phyloP scores from a whole-genome alignment of 1,140 invertebrate genomes.

The Marisa cornuarietis region DNA sequence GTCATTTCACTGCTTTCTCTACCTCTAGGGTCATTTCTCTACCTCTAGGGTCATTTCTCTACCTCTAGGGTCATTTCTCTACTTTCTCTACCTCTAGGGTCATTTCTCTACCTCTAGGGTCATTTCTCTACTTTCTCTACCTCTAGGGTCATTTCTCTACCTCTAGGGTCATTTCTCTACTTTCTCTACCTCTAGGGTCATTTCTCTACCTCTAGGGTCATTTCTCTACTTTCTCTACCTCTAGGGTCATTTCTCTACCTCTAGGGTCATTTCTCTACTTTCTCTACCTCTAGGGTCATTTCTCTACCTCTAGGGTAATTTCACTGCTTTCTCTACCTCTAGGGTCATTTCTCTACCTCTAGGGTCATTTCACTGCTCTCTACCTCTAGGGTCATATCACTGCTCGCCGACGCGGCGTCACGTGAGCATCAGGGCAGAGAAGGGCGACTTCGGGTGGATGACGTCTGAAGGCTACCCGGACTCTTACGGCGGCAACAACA shows the following conservation, averaged over 20 bases:
- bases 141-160: slow-evolving; percentile 27
- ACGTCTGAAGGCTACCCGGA: slow-evolving; percentile 42
- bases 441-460: slow-evolving; percentile 52
- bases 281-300: too few relatives aligned
- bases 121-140: neutral
- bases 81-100: slow-evolving; percentile 25
- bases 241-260: slow-evolving; percentile 38
- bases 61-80: neutral
- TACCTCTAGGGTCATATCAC: slow-evolving; percentile 31
- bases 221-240: neutral
- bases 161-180: neutral
- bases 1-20: neutral
- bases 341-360: too few relatives aligned
- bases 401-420: slow-evolving; percentile 29
- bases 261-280: too few relatives aligned
- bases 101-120: neutral
- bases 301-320: slow-evolving; percentile 29
- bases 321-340: slow-evolving; percentile 20
- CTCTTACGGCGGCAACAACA: neutral
- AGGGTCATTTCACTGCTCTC: neutral
- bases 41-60: too few relatives aligned
- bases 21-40: slow-evolving; percentile 34
- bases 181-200: slow-evolving; percentile 27
- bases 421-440: slow-evolving; percentile 44
- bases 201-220: neutral